phyloP scores from a whole-genome alignment of 2,888 invertebrate species.

The Cryptophagus acutangulus region DNA sequence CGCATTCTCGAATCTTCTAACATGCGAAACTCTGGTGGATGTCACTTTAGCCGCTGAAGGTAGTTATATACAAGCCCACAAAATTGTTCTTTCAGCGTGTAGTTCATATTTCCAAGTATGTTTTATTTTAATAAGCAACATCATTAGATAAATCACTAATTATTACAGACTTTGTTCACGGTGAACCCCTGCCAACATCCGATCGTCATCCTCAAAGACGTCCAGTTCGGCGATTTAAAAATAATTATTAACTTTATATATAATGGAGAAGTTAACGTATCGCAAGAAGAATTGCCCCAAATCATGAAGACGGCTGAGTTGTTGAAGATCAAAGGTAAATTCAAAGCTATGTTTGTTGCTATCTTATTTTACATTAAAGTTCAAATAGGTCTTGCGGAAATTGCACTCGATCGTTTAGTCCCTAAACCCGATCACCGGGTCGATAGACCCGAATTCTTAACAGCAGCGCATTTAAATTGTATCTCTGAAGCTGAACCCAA shows the following conservation, averaged over 20 bases:
- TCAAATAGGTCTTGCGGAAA: constrained; percentile 66
- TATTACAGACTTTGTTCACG: constrained; percentile 70
- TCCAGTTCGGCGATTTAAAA: constrained; percentile 77
- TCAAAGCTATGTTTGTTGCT: too few relatives aligned
- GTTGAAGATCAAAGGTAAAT: constrained; percentile 73
- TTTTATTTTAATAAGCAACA: not conserved
- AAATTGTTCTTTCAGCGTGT: constrained; percentile 84
- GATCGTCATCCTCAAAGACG: constrained; percentile 85
- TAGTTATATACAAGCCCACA: constrained; percentile 80
- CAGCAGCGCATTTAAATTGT: constrained; percentile 56
- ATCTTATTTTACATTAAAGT: constrained; percentile 5
- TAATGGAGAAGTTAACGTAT: constrained; percentile 87
- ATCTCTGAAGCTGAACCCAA: constrained; percentile 53
- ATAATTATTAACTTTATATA: constrained; percentile 92
- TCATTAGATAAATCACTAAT: too few relatives aligned
- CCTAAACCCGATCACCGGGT: constrained; percentile 61
- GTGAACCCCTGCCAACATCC: constrained; percentile 85
- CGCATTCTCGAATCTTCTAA: constrained; percentile 77
- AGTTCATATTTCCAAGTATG: constrained; percentile 87
- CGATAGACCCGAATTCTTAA: constrained; percentile 51
- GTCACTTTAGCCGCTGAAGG: constrained; percentile 90
- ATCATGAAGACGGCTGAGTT: constrained; percentile 78
- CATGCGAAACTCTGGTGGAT: constrained; percentile 80
- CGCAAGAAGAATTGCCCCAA: constrained; percentile 78
- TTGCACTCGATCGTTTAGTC: constrained; percentile 72